phyloP scores from a whole-genome alignment of 2,888 invertebrate genomes.

The Cloeon dipterum region DNA sequence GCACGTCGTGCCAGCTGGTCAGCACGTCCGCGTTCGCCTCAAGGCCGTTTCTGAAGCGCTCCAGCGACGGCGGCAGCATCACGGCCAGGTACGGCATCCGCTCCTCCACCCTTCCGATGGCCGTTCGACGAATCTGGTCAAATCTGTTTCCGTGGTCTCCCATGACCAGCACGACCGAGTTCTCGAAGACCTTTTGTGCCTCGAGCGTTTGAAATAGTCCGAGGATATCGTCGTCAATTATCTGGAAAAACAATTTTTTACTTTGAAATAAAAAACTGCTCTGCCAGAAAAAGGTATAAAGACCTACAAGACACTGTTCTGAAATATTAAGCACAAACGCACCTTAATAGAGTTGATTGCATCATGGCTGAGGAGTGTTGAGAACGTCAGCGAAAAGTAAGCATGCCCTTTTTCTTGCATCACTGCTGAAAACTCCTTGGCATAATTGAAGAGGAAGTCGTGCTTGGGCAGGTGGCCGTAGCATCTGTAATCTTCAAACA shows the following conservation, averaged over 20 bases:
- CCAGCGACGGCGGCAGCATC: conserved; percentile 16
- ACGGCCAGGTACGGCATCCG: conserved; percentile 18
- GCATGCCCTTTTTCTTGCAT: conserved; percentile 11
- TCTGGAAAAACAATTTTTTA: no score
- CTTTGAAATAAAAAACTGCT: no score
- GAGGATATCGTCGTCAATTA: no score
- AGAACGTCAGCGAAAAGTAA: conserved; percentile 12
- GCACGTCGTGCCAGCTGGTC: conserved; percentile 19
- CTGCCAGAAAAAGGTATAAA: no score
- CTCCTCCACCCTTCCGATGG: conserved; percentile 19
- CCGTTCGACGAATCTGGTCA: conserved; percentile 16
- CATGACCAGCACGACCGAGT: conserved; percentile 12
- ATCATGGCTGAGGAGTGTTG: conserved; percentile 16
- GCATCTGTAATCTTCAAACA: conserved; percentile 12
- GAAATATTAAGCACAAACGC: no score
- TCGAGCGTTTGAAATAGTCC: no score
- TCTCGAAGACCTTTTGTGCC: conserved; percentile 9
- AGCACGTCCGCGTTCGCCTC: conserved; percentile 14
- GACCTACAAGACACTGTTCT: no score
- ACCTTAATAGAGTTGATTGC: conserved; percentile 15
- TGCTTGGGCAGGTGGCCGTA: conserved; percentile 13
- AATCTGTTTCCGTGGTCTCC: conserved; percentile 22
- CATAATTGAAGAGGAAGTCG: conserved; percentile 15
- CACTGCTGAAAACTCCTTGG: conserved; percentile 13
- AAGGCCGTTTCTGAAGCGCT: conserved; percentile 12